phyloP scores from a whole-genome alignment of 2,797 vertebrate genomes.

The Scolopax bukidnonensis region DNA sequence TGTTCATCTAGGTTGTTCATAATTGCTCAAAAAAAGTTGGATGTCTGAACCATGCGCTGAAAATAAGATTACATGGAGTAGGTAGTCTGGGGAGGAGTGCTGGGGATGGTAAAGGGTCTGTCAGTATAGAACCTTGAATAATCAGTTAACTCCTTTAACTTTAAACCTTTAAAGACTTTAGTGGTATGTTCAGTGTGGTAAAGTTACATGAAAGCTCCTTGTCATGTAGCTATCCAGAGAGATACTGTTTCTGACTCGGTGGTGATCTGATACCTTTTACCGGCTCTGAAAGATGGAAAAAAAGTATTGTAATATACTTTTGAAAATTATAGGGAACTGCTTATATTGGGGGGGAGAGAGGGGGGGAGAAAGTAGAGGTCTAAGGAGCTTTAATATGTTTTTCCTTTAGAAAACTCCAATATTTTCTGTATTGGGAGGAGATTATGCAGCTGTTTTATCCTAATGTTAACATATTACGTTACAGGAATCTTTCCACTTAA shows the following conservation, averaged over 20 bases:
- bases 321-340: background rate
- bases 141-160: background rate
- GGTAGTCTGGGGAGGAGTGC: background rate
- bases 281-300: background rate
- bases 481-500: constrained; percentile 50
- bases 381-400: background rate
- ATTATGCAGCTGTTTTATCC: background rate
- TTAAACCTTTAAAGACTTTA: background rate
- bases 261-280: background rate
- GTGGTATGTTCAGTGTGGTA: background rate
- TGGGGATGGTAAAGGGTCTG: background rate
- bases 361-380: background rate
- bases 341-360: background rate
- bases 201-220: background rate
- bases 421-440: background rate
- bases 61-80: rapidly evolving
- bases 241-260: background rate
- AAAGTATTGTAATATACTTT: background rate
- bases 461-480: constrained; percentile 35
- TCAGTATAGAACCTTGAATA: background rate
- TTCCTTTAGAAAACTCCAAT: background rate
- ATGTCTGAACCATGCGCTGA: background rate
- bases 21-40: background rate
- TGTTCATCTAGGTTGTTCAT: rapidly evolving
- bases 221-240: background rate